Conservation (phyloP, 1,140 invertebrate genomes). For the Leptinotarsa defecta region DNA sequence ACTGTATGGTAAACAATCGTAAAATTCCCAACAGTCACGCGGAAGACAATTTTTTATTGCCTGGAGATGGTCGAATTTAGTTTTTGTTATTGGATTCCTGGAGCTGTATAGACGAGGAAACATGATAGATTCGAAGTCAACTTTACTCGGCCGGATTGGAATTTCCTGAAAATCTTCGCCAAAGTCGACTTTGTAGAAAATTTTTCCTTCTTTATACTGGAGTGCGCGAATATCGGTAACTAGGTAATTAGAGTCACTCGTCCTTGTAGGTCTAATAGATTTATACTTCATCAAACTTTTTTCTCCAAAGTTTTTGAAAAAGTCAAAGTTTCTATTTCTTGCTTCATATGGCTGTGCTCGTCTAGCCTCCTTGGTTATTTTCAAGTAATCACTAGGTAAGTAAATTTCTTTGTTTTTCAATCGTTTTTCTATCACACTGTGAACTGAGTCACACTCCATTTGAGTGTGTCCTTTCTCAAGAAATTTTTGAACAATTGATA, state of each 20-base stretch:
- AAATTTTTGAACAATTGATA: slow-evolving; percentile 55
- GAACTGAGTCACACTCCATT: slow-evolving; percentile 56
- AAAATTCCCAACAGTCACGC: not conserved
- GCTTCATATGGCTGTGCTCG: slow-evolving; percentile 1
- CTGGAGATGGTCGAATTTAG: not conserved
- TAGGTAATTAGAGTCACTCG: too few relatives aligned
- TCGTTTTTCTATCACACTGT: slow-evolving; percentile 42
- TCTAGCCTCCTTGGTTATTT: slow-evolving; percentile 23
- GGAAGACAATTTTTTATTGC: not conserved
- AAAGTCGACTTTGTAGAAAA: too few relatives aligned
- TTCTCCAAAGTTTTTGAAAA: slow-evolving; percentile 13
- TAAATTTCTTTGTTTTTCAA: slow-evolving; percentile 29
- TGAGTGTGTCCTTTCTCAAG: slow-evolving; percentile 56
- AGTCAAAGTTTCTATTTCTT: slow-evolving; percentile 7
- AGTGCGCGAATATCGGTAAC: too few relatives aligned
- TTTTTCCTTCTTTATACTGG: too few relatives aligned
- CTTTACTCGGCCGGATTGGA: not conserved
- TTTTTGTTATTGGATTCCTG: not conserved
- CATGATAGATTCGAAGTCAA: not conserved
- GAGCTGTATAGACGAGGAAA: not conserved
- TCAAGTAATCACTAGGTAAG: slow-evolving; percentile 27
- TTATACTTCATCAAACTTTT: slow-evolving; percentile 20
- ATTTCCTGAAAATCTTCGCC: slow-evolving; percentile 6
- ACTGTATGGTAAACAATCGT: not conserved
- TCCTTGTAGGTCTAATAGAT: too few relatives aligned